Evolutionary conservation across 2,888 invertebrate genomes (phyloP).

Genomic region (Hirtodrosophila alboralis): DNA sequence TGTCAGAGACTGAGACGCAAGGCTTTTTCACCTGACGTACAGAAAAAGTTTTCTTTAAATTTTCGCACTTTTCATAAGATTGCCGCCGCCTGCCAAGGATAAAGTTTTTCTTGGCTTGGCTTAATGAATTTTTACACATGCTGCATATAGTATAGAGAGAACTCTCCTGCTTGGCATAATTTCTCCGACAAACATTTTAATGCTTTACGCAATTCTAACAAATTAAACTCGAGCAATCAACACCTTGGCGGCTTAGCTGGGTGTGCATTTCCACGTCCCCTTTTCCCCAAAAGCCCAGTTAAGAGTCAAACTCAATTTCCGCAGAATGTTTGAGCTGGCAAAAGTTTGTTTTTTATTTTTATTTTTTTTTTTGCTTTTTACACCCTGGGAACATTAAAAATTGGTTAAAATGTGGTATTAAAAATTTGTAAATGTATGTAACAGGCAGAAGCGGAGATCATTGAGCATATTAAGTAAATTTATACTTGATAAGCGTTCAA

Average conservation of each 20-base stretch:
- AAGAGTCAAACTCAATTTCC: conserved; percentile 69
- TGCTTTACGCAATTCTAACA: conserved; percentile 75
- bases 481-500: too few relatives aligned
- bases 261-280: background rate
- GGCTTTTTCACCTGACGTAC: conserved; percentile 20
- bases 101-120: conserved; percentile 60
- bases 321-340: conserved; percentile 60
- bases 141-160: conserved; percentile 16
- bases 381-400: too few relatives aligned
- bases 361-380: too few relatives aligned
- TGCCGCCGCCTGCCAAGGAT: conserved; percentile 61
- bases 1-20: conserved; percentile 50
- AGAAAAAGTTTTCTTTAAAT: conserved; percentile 73
- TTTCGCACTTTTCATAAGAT: conserved; percentile 72
- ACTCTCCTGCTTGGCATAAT: conserved; percentile 40
- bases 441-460: too few relatives aligned
- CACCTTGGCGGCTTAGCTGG: conserved; percentile 60
- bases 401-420: too few relatives aligned
- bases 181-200: conserved; percentile 77
- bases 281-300: conserved; percentile 1
- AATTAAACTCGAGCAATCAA: conserved; percentile 80
- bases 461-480: too few relatives aligned
- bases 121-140: conserved; percentile 72
- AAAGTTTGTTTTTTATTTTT: conserved; percentile 26
- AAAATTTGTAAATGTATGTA: too few relatives aligned